Base-by-base conservation (phyloP, 2,888 invertebrate genomes). In the Schrankia costaestrigalis region DNA sequence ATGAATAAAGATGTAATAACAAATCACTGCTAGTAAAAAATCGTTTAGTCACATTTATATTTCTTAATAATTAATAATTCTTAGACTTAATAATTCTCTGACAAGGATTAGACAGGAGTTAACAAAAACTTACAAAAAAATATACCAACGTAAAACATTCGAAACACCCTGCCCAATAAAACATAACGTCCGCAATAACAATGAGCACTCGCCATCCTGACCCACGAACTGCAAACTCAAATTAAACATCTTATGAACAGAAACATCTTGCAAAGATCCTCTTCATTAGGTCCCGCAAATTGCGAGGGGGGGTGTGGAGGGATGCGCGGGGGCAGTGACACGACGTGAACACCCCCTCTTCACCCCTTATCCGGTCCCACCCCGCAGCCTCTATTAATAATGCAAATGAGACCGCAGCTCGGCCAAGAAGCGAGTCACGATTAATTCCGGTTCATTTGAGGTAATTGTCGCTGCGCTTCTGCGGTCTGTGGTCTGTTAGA, bases 361-460 rank as follows among this genome's bases (percentile, higher is more conserved):
- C 58, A 61, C 56, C 46, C 50, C 53, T 48, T 3, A 46, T 50
- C 48, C 46, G 46, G 63, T 11, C 21, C n/a, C 9, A 17, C 1
- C 83, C 68, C 71, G 63, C 70, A 71, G 78, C 74, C 77, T 82
- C 85, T 86, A 87, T 87, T 87, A 88, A 88, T 88, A 87, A 88
- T 87, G 86, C 81, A 86, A 86, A 86, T 86, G 85, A 86, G 86
- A 82, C 85, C 85, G 83, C 86, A 82, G 82, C 83, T 71, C 77
- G 84, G 81, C 84, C 86, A 86, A 86, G 85, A 76, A 81, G 81
- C 80, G 81, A 77, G 78, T 78, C 83, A 70, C 86, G 83, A 87
- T 88, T 88, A 86, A 87, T 86, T 85, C 83, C 74, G 86, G 82
- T 87, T 86, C 86, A 86, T 86, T 87, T 87, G 86, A 83, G 87